Base-by-base conservation (phyloP, 2,113 vertebrate species). In the Boleophthalmus pectinirostris region DNA sequence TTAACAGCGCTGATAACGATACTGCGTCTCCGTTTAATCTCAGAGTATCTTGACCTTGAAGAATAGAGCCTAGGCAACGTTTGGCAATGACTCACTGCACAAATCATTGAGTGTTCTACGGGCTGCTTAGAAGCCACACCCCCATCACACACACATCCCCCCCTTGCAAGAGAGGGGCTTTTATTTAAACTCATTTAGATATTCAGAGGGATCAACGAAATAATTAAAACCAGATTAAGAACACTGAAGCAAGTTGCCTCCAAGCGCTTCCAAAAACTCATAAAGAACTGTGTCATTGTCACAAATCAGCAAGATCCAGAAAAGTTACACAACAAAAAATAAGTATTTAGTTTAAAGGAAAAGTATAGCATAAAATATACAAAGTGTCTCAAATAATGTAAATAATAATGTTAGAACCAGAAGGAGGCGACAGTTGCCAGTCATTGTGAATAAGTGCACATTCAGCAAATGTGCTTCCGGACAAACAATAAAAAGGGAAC, bases 21-120 rank as follows among this genome's bases (percentile, higher is more conserved):
- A 53, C 33, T 46, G 25, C 29, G 29, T 82, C 29, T 25, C 46
- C 49, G 53, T 33, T 45, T 78, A 72, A 13, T 63, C 46, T 47
- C 20, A 66, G 33, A 54, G n/a, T 77, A 56, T 47, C 49, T 65
- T 69, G 81, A 85, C 86, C 84, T 90, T 84, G 81, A 68, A 69
- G 71, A 64, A 57, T 68, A 76, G 70, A 20, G 57, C n/a, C 24
- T 46, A 4, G 70, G 72, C 74, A 57, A 68, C 66, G 61, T 57
- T 60, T 82, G 73, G 63, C 76, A 66, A 6, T 84, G 87, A 84
- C 67, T 86, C 85, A 84, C 38, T 23, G 73, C 75, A 58, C 75
- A 61, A 77, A 53, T 78, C 73, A 77, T 63, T 13, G 71, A 78
- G 66, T 5, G 1, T 20, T 29, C 24, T 29, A 69, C 66, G 53